Evolutionary conservation across 2,888 invertebrate species (phyloP).

Genomic region (Tipula confusa): DNA sequence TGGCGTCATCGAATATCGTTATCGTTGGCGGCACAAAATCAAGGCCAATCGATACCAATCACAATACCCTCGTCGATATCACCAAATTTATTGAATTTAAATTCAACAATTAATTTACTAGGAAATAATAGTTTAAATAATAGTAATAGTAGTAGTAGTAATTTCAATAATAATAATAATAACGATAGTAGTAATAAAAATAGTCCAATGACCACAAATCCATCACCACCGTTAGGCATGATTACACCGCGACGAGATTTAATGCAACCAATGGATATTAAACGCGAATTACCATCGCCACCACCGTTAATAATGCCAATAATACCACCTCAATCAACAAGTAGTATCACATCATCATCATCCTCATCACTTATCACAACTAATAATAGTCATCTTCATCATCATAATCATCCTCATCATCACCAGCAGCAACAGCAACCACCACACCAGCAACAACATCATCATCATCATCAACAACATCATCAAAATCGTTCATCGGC

Average conservation of each 20-base stretch:
- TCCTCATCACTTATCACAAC: slow-evolving; percentile 27
- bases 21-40: slow-evolving; percentile 25
- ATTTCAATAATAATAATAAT: slow-evolving; percentile 27
- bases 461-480: neutral
- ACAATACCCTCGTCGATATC: slow-evolving; percentile 16
- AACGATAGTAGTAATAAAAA: neutral
- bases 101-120: slow-evolving; percentile 27
- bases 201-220: slow-evolving; percentile 26
- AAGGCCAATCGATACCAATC: neutral
- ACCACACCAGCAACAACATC: slow-evolving; percentile 1
- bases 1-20: slow-evolving; percentile 36
- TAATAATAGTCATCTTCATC: slow-evolving; percentile 31
- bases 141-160: slow-evolving; percentile 25
- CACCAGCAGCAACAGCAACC: neutral
- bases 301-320: slow-evolving; percentile 35
- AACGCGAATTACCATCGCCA: slow-evolving; percentile 31
- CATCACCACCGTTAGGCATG: slow-evolving; percentile 34
- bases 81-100: neutral
- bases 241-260: slow-evolving; percentile 26
- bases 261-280: slow-evolving; percentile 13
- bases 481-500: neutral
- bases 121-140: neutral
- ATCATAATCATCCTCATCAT: slow-evolving; percentile 25
- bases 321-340: slow-evolving; percentile 32
- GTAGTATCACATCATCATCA: slow-evolving; percentile 36